Percentiles rank a stretch among this genome's conserved stretches.
Evolutionary conservation across 2,797 vertebrate species (phyloP).

Genomic region (Borostomias antarcticus): DNA sequence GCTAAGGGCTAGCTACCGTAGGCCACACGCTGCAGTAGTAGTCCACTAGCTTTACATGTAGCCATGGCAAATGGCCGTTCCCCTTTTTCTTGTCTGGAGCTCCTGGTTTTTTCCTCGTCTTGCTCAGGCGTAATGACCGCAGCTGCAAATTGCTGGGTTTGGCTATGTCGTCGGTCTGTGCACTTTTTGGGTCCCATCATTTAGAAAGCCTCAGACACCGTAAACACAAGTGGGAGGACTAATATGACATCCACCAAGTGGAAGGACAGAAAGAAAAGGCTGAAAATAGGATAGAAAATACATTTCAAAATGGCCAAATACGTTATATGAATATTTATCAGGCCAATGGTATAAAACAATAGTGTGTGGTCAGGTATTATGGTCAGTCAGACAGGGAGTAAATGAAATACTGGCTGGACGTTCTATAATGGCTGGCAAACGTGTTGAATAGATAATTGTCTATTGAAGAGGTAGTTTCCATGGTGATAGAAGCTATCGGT

Average conservation of each 20-base stretch:
- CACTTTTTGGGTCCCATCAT: conserved; percentile 63
- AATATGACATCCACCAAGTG: conserved; percentile 60
- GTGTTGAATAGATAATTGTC: too few species aligned
- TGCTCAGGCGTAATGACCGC: conserved; percentile 56
- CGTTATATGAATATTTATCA: too few species aligned
- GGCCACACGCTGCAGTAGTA: too few species aligned
- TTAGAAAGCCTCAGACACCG: conserved; percentile 56
- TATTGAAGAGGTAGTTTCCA: too few species aligned
- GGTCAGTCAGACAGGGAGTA: too few species aligned
- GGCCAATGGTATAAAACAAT: too few species aligned
- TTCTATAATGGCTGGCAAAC: too few species aligned
- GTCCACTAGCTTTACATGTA: conserved; percentile 37
- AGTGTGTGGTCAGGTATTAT: neutral
- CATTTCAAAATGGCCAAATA: too few species aligned
- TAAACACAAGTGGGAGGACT: conserved; percentile 57
- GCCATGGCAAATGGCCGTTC: conserved; percentile 32
- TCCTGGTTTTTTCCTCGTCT: conserved; percentile 32
- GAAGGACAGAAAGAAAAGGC: conserved; percentile 18
- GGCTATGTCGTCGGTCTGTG: conserved; percentile 51
- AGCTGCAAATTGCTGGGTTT: conserved; percentile 73
- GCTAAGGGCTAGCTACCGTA: too few species aligned
- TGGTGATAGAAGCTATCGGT: too few species aligned
- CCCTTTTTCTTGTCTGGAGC: conserved; percentile 28
- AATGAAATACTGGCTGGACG: too few species aligned
- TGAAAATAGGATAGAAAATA: neutral